Evolutionary conservation across 2,888 invertebrate genomes (phyloP), one percentile per base, ranked within the genome.

Genomic region (Epirrhoe alternata): DNA sequence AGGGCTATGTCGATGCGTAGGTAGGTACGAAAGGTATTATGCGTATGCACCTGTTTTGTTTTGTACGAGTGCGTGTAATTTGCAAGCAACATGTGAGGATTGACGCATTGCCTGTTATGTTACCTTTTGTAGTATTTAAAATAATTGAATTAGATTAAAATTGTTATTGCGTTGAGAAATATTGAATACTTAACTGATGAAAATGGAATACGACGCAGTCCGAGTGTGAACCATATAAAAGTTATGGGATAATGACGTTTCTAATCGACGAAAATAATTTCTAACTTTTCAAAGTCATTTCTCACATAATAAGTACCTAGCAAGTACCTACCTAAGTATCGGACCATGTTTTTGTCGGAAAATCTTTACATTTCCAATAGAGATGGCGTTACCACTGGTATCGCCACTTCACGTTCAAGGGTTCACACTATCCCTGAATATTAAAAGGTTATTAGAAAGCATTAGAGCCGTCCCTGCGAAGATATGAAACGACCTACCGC

Each of bases 31-130:
- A 12, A 47, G 47, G 87, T 90, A 69, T 59, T 86, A 80, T 87
- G 89, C 87, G 86, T 87, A 87, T 89, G 87, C 90, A 89, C 81
- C 80, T 80, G 81, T 76, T 80, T 76, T 79, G 73, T 75, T 47
- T 45, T 47, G 47, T 47, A 47, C 6, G 10, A 35, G 14, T 47
- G 16, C 59, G 64, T 69, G 58, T 72, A 74, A 78, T 69, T 8
- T 74, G 69, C 69, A 73, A 71, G 77, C 72, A 75, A 70, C 75
- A 73, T 74, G 72, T 74, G 70, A 66, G 56, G 56, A 33, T 59
- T 56, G 64, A 47, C 58, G 60, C 64, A 66, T 55, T 52, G 24
- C 31, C 38, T 31, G 51, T 61, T 33, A 31, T 33, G 17, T 47
- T 14, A 30, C 30, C 0, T 8, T 30, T 47, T 30, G 12, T 8